Evolutionary conservation across 2,888 invertebrate genomes (phyloP).

Genomic region (Fragum sueziense): DNA sequence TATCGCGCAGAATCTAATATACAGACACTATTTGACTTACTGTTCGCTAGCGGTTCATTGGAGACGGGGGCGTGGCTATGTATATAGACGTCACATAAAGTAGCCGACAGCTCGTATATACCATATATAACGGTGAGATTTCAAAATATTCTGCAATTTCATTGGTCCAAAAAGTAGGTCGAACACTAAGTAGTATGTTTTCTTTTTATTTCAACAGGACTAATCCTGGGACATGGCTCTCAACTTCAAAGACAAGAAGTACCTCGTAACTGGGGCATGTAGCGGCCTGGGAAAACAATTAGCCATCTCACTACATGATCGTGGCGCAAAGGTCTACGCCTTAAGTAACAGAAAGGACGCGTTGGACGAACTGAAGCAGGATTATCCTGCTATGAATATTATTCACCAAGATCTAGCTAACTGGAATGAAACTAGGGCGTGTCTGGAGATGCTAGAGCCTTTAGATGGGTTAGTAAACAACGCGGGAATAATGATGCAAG

Average conservation of each 20-base stretch:
- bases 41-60: too few species aligned
- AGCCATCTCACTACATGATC: constrained; percentile 87
- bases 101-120: too few species aligned
- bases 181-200: too few species aligned
- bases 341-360: constrained; percentile 87
- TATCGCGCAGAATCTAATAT: too few species aligned
- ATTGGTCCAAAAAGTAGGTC: too few species aligned
- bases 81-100: too few species aligned
- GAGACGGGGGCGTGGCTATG: too few species aligned
- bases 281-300: constrained; percentile 92
- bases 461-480: constrained; percentile 95
- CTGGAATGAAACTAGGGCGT: constrained; percentile 88
- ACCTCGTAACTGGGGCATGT: constrained; percentile 91
- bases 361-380: constrained; percentile 85
- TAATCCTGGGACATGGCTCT: constrained; percentile 13
- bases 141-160: too few species aligned
- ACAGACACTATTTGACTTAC: too few species aligned
- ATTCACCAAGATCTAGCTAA: constrained; percentile 88
- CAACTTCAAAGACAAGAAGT: constrained; percentile 2
- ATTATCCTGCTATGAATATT: constrained; percentile 59
- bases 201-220: too few species aligned
- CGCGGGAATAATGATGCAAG: constrained; percentile 86
- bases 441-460: constrained; percentile 86
- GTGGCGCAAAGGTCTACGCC: constrained; percentile 90
- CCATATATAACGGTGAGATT: too few species aligned